Evolutionary conservation across 2,888 invertebrate species (phyloP).

Genomic region (Limnephilus auricula): DNA sequence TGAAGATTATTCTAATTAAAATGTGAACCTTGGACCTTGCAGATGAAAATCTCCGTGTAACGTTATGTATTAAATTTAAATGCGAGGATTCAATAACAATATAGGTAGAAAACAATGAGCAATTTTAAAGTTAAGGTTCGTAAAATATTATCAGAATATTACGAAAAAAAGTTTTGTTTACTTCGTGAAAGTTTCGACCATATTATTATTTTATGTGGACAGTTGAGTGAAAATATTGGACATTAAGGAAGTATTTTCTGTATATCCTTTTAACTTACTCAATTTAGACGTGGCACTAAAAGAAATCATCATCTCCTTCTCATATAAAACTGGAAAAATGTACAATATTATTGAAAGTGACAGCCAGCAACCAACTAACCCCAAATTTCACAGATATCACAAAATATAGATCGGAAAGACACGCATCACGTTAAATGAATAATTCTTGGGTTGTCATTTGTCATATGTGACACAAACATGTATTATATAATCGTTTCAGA

Average conservation of each 20-base stretch:
- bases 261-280: background rate
- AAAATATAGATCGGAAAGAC: background rate
- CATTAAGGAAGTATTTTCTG: background rate
- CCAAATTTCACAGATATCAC: background rate
- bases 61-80: background rate
- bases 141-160: background rate
- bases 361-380: constrained; percentile 17
- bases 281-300: constrained; percentile 52
- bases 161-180: constrained; percentile 35
- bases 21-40: constrained; percentile 31
- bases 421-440: too few species aligned
- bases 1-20: background rate
- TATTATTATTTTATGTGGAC: background rate
- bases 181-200: background rate
- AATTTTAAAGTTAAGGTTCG: background rate
- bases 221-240: background rate
- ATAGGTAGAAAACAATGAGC: background rate
- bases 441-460: too few species aligned
- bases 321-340: constrained; percentile 33
- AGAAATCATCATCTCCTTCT: constrained; percentile 40
- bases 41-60: background rate
- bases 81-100: background rate
- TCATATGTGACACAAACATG: too few species aligned
- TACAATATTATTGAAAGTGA: constrained; percentile 17
- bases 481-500: too few species aligned